A percentile compares a stretch with the other conserved stretches of the same genome.
These are phyloP conservation scores for Diarsia rubi DNA, from an alignment of 2,888 invertebrate genomes.

Conservation along the genomic window DNA sequence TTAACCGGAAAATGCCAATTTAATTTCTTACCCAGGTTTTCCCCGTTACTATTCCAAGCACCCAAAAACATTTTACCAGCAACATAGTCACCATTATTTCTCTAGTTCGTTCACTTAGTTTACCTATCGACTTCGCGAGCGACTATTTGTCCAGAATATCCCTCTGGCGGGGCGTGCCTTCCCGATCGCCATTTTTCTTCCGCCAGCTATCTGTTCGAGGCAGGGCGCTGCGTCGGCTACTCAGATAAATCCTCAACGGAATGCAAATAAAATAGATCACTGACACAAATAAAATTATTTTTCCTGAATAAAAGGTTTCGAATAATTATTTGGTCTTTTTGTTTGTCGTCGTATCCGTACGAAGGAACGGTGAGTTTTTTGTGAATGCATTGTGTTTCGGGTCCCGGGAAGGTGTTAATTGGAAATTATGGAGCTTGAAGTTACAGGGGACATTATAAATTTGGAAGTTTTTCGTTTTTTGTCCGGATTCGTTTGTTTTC, in stretches of 20 bases:
- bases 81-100: slow-evolving; percentile 17
- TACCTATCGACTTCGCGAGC: slow-evolving; percentile 29
- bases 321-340: slow-evolving; percentile 50
- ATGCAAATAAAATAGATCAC: slow-evolving; percentile 75
- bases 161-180: slow-evolving; percentile 68
- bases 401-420: slow-evolving; percentile 49
- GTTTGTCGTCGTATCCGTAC: slow-evolving; percentile 14
- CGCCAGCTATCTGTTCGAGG: slow-evolving; percentile 74
- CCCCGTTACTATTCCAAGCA: slow-evolving; percentile 1
- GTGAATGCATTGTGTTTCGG: slow-evolving; percentile 32
- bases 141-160: slow-evolving; percentile 61
- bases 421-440: slow-evolving; percentile 57
- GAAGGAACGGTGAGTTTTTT: slow-evolving; percentile 17
- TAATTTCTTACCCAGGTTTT: not conserved
- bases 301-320: slow-evolving; percentile 52
- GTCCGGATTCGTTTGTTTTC: slow-evolving; percentile 28
- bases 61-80: not conserved
- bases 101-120: slow-evolving; percentile 31
- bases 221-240: slow-evolving; percentile 78
- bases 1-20: not conserved
- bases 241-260: slow-evolving; percentile 77
- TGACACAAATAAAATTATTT: slow-evolving; percentile 58
- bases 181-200: slow-evolving; percentile 78
- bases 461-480: slow-evolving; percentile 49
- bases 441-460: slow-evolving; percentile 48